Evolutionary conservation across 2,113 vertebrate genomes (phyloP), one percentile per base, ranked within the genome.

Genomic region (Clarias magur): DNA sequence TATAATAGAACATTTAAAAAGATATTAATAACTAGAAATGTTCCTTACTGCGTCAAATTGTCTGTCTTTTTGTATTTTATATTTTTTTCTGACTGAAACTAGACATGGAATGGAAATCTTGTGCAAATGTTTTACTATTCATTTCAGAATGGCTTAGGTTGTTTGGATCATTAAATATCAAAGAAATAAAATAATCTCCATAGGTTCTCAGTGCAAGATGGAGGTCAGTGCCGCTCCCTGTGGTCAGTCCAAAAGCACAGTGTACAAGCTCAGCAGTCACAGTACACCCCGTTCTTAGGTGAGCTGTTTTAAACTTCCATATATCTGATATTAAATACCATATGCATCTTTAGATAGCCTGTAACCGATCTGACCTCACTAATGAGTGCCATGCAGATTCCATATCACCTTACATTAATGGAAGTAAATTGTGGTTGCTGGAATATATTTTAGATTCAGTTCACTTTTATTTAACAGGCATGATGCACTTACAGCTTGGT

Each of bases 191-290:
- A 38, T n/a, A 42, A 72, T 89, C 23, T 85, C 10, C 82, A 4
- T 63, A 95, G 95, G 91, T 91, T 90, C 68, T 80, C 86, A 62
- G 82, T 86, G 8, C 88, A 75, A 34, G 65, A 53, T 60, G 87
- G 79, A 75, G 82, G 72, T 82, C 89, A 81, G 34, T 89, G 83
- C 80, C 83, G 84, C 82, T 92, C 91, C 17, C 67, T 89, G 12
- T 88, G 80, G 90, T 59, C 82, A 65, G 84, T 30, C 62, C 91
- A 84, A 78, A 78, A 63, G 75, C 78, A 79, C 73, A 81, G 80
- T 62, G 85, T 67, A 80, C 67, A 80, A 11, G 87, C 87, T 54
- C 59, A 79, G 2, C n/a, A 82, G 65, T 84, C 86, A 72, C 48
- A 88, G 88, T 54, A 53, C 62, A 88, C 88, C 85, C 76, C 30